These are phyloP conservation scores for Oncorhynchus nerka DNA, from an alignment of 2,113 vertebrate genomes.

Conservation along the genomic window DNA sequence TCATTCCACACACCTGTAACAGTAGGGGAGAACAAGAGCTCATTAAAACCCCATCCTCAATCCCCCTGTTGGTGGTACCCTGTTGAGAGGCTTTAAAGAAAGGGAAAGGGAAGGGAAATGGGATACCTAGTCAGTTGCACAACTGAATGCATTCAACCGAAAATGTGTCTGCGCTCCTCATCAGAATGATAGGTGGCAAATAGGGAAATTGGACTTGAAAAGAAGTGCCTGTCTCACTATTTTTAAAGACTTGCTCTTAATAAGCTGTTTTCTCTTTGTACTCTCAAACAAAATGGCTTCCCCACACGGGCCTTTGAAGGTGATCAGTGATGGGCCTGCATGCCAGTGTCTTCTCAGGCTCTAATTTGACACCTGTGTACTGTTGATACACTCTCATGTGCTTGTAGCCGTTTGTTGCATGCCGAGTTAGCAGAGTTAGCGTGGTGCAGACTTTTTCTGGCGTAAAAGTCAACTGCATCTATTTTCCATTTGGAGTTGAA, in stretches of 20 bases:
- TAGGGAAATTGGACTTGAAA: slow-evolving; percentile 72
- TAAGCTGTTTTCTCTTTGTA: slow-evolving; percentile 66
- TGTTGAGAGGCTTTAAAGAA: slow-evolving; percentile 63
- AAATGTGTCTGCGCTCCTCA: slow-evolving; percentile 29
- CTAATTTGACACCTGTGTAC: slow-evolving; percentile 44
- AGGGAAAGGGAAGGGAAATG: not conserved
- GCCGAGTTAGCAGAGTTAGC: not conserved
- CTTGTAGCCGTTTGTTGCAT: slow-evolving; percentile 39
- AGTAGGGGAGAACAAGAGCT: slow-evolving; percentile 57
- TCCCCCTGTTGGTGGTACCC: slow-evolving; percentile 53
- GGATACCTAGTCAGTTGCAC: too few species aligned
- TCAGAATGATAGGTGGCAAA: slow-evolving; percentile 68
- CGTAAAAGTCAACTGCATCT: slow-evolving; percentile 43
- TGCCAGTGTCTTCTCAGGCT: not conserved
- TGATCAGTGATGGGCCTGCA: slow-evolving; percentile 53
- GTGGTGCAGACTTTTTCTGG: slow-evolving; percentile 46
- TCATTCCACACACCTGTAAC: slow-evolving; percentile 60
- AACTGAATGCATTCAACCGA: too few species aligned
- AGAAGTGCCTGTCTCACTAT: slow-evolving; percentile 57
- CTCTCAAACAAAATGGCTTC: slow-evolving; percentile 67
- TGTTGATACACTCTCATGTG: slow-evolving; percentile 38
- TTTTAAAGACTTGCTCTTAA: slow-evolving; percentile 68
- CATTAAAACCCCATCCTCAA: slow-evolving; percentile 71
- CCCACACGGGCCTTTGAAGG: slow-evolving; percentile 61
- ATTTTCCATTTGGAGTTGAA: too few species aligned